Evolutionary conservation across 2,113 vertebrate genomes (phyloP).

Genomic region (Rattus rattus): DNA sequence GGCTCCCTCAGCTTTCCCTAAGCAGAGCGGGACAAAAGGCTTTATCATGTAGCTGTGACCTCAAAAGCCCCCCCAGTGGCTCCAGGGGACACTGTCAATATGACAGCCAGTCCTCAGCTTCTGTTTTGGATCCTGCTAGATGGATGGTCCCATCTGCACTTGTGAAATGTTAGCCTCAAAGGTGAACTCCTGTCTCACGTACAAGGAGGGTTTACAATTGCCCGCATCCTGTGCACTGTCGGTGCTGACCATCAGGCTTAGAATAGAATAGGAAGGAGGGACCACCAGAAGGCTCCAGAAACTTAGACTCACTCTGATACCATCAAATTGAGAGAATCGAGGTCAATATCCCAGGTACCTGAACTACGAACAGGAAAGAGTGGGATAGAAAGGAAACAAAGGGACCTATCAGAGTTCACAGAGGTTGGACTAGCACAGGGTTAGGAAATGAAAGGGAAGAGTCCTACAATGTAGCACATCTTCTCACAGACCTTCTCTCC

Average conservation of each 20-base stretch:
- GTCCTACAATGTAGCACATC: background rate
- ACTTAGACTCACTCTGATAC: background rate
- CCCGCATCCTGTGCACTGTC: background rate
- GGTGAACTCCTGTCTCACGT: background rate
- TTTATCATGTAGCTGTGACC: slow-evolving; percentile 45
- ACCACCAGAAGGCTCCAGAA: background rate
- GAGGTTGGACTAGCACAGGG: background rate
- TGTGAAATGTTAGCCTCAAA: background rate
- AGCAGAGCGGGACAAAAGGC: slow-evolving; percentile 10
- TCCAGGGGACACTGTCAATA: background rate
- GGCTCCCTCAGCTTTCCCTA: slow-evolving; percentile 66
- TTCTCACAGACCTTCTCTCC: background rate
- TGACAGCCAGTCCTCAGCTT: background rate
- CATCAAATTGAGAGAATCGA: background rate
- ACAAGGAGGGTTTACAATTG: background rate
- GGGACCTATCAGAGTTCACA: background rate
- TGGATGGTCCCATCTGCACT: background rate
- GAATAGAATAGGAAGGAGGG: background rate
- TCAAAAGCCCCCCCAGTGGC: slow-evolving; percentile 29
- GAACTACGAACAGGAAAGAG: background rate
- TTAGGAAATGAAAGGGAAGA: background rate
- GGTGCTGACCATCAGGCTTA: background rate
- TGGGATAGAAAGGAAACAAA: background rate
- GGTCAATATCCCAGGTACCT: background rate
- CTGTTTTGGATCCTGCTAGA: background rate